Conservation (phyloP, 2,888 invertebrate species). For the Mechanitis messenoides region DNA sequence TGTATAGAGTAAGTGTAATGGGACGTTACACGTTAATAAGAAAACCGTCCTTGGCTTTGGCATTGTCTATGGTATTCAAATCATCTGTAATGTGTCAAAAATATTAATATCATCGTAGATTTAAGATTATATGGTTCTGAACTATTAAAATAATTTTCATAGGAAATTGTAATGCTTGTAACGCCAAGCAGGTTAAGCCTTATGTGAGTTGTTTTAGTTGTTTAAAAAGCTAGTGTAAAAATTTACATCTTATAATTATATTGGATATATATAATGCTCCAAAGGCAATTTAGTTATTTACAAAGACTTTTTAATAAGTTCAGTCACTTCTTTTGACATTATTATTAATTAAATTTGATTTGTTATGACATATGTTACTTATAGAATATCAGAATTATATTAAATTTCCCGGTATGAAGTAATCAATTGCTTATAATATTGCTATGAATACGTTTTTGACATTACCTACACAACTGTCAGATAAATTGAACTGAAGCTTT, state of each 20-base stretch:
- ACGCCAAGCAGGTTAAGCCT: not conserved
- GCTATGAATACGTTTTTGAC: not conserved
- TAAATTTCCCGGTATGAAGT: not conserved
- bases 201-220: not conserved
- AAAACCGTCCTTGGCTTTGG: constrained; percentile 33
- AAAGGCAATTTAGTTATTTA: too few relatives aligned
- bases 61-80: constrained; percentile 6
- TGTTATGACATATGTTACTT: too few relatives aligned
- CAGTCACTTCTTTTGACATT: too few relatives aligned
- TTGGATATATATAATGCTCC: too few relatives aligned
- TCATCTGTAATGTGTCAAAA: constrained; percentile 2
- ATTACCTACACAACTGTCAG: too few relatives aligned
- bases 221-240: not conserved
- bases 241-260: not conserved
- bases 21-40: constrained; percentile 24
- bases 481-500: not conserved
- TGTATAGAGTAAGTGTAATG: constrained; percentile 24
- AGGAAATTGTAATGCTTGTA: constrained; percentile 2
- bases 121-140: constrained; percentile 1
- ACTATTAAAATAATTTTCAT: constrained; percentile 1
- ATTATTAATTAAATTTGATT: too few relatives aligned
- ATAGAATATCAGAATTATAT: too few relatives aligned
- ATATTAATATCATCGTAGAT: not conserved
- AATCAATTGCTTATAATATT: not conserved
- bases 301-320: too few relatives aligned